phyloP scores from a whole-genome alignment of 2,113 vertebrate species.

The Phaethornis superciliosus region DNA sequence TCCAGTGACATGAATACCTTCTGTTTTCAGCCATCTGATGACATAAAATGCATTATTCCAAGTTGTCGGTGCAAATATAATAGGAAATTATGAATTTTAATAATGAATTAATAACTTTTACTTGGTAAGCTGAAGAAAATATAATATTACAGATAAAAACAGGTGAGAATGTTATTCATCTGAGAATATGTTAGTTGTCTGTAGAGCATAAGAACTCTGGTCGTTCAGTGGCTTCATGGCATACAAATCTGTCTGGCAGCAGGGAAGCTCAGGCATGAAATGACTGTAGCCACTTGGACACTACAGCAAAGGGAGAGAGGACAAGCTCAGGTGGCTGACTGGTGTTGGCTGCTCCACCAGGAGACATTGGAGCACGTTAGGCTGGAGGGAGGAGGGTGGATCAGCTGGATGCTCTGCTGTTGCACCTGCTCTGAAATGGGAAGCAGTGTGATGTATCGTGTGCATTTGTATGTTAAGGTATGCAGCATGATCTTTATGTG shows the following conservation, averaged over 20 bases:
- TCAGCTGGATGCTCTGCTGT: not conserved
- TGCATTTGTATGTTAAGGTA: not conserved
- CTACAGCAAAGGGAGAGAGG: not conserved
- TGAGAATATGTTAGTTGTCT: not conserved
- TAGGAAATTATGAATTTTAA: not conserved
- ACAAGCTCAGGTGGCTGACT: not conserved
- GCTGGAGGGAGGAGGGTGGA: too few relatives aligned
- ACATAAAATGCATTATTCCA: not conserved
- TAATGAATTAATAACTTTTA: not conserved
- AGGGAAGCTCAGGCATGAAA: not conserved
- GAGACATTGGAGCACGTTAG: not conserved
- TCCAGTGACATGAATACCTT: not conserved
- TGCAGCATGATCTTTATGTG: not conserved
- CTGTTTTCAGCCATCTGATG: not conserved
- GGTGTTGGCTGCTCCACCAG: rapidly evolving
- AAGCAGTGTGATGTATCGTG: not conserved
- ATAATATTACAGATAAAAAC: not conserved
- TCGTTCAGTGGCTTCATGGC: not conserved
- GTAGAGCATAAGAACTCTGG: not conserved
- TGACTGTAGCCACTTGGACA: too few relatives aligned
- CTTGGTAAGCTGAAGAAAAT: not conserved
- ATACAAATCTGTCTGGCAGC: not conserved
- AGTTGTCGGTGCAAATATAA: not conserved
- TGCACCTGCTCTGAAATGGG: rapidly evolving
- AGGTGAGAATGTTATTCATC: not conserved